Conservation (phyloP, 2,113 vertebrate genomes). For the Calypte anna region DNA sequence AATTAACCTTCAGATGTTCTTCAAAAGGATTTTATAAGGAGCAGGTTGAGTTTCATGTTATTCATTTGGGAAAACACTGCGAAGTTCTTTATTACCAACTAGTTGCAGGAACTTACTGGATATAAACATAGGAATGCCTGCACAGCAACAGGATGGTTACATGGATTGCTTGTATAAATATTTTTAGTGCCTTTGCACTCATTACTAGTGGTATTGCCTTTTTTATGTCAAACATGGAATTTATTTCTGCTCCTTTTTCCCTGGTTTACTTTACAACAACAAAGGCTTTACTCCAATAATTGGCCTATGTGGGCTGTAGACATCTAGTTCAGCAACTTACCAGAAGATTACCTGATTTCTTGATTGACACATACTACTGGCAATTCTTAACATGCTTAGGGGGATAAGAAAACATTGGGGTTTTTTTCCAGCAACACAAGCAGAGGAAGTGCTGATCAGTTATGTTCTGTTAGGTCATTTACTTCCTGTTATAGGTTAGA, state of each 20-base stretch:
- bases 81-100: conserved; percentile 5
- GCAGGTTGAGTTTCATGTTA: conserved; percentile 29
- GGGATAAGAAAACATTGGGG: neutral
- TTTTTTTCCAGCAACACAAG: neutral
- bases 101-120: neutral
- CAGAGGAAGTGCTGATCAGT: neutral
- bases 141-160: neutral
- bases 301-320: neutral
- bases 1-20: conserved; percentile 33
- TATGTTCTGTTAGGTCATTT: neutral
- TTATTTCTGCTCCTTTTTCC: neutral
- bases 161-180: neutral
- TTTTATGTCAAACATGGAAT: neutral
- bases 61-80: conserved; percentile 6
- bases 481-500: neutral
- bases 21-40: conserved; percentile 43
- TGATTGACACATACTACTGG: neutral
- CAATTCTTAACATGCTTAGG: neutral
- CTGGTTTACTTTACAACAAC: conserved; percentile 3
- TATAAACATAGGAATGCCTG: conserved; percentile 9
- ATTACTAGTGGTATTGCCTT: neutral
- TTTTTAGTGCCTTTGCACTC: neutral
- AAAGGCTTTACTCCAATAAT: neutral
- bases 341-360: neutral
- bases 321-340: neutral